Evolutionary conservation across 1,140 invertebrate genomes (phyloP).

Genomic region (Carposina sasakii): DNA sequence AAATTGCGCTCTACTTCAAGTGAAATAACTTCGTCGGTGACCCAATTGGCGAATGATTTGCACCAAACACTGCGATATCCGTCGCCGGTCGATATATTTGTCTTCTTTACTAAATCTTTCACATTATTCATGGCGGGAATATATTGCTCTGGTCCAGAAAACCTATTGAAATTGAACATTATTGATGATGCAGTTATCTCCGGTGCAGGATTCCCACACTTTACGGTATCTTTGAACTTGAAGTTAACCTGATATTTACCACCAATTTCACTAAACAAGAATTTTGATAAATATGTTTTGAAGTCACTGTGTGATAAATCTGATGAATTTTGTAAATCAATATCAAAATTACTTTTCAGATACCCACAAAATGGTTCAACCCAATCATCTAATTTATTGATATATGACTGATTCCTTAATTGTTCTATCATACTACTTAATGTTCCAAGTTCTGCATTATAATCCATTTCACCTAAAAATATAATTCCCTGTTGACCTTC

Average conservation of each 20-base stretch:
- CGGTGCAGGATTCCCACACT: slow-evolving; percentile 75
- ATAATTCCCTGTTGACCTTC: slow-evolving; percentile 78
- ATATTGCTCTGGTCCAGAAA: slow-evolving; percentile 77
- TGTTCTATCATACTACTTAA: slow-evolving; percentile 73
- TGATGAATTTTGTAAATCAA: slow-evolving; percentile 65
- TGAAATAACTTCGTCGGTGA: slow-evolving; percentile 85
- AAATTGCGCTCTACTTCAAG: slow-evolving; percentile 86
- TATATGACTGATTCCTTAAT: slow-evolving; percentile 72
- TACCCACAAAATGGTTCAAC: slow-evolving; percentile 76
- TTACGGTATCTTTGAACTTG: slow-evolving; percentile 74
- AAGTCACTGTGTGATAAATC: slow-evolving; percentile 69
- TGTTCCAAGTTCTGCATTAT: slow-evolving; percentile 76
- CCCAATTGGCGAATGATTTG: slow-evolving; percentile 82
- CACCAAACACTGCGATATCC: slow-evolving; percentile 79
- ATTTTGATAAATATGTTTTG: slow-evolving; percentile 77
- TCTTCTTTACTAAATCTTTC: slow-evolving; percentile 71
- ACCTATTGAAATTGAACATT: slow-evolving; percentile 76
- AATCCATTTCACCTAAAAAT: slow-evolving; percentile 80
- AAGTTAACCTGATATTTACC: slow-evolving; percentile 81
- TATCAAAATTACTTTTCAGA: slow-evolving; percentile 66
- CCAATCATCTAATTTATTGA: slow-evolving; percentile 77
- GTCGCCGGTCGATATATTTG: slow-evolving; percentile 74
- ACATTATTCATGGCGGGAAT: slow-evolving; percentile 82
- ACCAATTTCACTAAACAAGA: slow-evolving; percentile 79
- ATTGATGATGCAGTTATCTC: slow-evolving; percentile 75